Percentiles rank a stretch among this genome's conserved stretches.
Conservation (phyloP, 2,797 vertebrate species). For the Cirrhinus mrigala region DNA sequence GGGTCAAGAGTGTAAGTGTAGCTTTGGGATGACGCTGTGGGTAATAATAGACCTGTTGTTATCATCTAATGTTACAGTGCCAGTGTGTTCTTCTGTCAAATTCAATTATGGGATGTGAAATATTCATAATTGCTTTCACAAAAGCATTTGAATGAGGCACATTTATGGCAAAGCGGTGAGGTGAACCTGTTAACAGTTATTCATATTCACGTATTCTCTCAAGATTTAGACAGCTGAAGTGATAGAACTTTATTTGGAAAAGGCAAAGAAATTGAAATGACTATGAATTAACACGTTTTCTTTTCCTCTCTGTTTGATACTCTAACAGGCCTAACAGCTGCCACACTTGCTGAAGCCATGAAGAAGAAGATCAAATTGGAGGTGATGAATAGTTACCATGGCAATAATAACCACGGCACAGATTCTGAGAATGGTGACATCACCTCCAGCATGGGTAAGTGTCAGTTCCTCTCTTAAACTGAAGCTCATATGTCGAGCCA, state of each 20-base stretch:
- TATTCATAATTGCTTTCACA: conserved; percentile 68
- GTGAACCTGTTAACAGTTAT: conserved; percentile 46
- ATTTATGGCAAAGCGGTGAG: conserved; percentile 24
- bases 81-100: conserved; percentile 71
- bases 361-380: conserved; percentile 99
- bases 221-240: conserved; percentile 8
- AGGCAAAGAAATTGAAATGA: neutral
- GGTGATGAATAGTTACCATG: conserved; percentile 93
- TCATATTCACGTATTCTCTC: conserved; percentile 19
- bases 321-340: conserved; percentile 85
- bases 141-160: conserved; percentile 24
- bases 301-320: conserved; percentile 53
- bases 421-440: conserved; percentile 95
- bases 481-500: conserved; percentile 19
- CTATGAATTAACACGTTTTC: conserved; percentile 36
- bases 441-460: conserved; percentile 92
- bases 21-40: conserved; percentile 30
- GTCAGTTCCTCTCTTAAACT: conserved; percentile 42
- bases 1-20: neutral
- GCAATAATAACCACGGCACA: conserved; percentile 89
- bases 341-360: conserved; percentile 90
- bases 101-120: conserved; percentile 82
- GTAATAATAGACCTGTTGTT: conserved; percentile 62
- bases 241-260: neutral
- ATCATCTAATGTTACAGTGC: conserved; percentile 58